Evolutionary conservation across 1,140 invertebrate species (phyloP).

Genomic region (Scaptomyza montana): DNA sequence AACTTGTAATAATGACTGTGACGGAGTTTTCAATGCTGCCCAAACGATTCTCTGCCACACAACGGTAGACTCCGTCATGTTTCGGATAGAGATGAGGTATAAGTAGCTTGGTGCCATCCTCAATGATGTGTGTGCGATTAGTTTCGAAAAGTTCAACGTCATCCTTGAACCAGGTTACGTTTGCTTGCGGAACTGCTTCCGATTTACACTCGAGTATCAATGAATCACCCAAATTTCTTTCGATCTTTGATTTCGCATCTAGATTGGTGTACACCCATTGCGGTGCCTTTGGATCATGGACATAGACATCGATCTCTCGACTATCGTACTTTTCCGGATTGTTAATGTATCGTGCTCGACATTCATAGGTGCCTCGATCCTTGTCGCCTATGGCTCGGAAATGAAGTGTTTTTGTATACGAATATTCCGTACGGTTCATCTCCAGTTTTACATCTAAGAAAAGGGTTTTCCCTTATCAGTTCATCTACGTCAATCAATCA

Average conservation of each 20-base stretch:
- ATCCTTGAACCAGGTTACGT: constrained; percentile 84
- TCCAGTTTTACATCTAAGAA: constrained; percentile 45
- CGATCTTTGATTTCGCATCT: constrained; percentile 60
- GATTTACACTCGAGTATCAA: constrained; percentile 81
- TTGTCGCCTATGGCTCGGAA: constrained; percentile 57
- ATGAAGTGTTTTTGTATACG: constrained; percentile 62
- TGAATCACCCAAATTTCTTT: constrained; percentile 78
- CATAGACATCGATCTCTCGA: constrained; percentile 57
- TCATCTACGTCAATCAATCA: not conserved
- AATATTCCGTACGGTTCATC: constrained; percentile 53
- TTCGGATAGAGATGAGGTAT: constrained; percentile 74
- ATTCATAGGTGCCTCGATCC: constrained; percentile 74
- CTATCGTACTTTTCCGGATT: constrained; percentile 45
- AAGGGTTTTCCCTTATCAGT: not conserved
- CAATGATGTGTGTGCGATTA: constrained; percentile 83
- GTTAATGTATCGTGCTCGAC: constrained; percentile 55
- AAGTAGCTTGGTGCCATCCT: constrained; percentile 73
- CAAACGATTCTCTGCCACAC: constrained; percentile 81
- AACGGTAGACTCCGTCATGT: constrained; percentile 84
- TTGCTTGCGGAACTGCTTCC: constrained; percentile 84
- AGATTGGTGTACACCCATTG: constrained; percentile 72
- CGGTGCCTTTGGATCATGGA: constrained; percentile 69
- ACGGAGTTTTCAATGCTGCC: constrained; percentile 67
- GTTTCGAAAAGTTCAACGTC: constrained; percentile 53
- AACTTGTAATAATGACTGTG: constrained; percentile 78